Base-by-base conservation (phyloP, 2,888 invertebrate species). In the Tillus elongatus region DNA sequence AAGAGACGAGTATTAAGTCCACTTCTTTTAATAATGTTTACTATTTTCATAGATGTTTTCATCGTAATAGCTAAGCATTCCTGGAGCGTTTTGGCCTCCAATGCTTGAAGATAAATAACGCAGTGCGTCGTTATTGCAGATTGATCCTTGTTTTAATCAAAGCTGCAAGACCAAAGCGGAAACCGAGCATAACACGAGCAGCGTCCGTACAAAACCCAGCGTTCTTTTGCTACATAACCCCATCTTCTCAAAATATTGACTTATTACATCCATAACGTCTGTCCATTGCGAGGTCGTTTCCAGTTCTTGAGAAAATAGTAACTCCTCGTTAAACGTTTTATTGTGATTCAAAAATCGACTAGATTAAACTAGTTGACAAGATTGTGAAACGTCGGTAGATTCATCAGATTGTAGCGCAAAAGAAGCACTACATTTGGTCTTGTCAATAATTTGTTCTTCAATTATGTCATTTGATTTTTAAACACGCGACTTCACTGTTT, bases 61-160 rank as follows among this genome's bases (percentile, higher is more conserved):
- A 19, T 19, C n/a, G 24, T 19, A n/a, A 19, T 19, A n/a, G 24
- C 24, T 8, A 19, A 19, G 24, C 24, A 19, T 19, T 19, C 24
- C 24, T 6, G 24, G n/a, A 19, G 24, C 24, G 24, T 79, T 79
- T 44, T 46, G 29, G 41, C 39, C 37, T 42, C 40, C 30, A 49
- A 46, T 32, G 47, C 38, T 33, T 48, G 40, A 4, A 42, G 41
- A 31, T 48, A 43, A 11, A 45, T 38, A 16, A 46, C 16, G 26
- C 41, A 48, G 33, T 46, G 49, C 39, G 43, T 43, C 32, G 44
- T 47, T 27, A 44, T 45, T 46, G 35, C 33, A 12, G 15, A 30
- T 26, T 39, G 45, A 43, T 49, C 46, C 36, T 44, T 48, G 4
- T 26, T 46, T 50, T 49, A 33, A 44, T 30, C 19, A 45, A 39